Conservation (phyloP, 2,888 invertebrate species). For the Folsomia manolachei region DNA sequence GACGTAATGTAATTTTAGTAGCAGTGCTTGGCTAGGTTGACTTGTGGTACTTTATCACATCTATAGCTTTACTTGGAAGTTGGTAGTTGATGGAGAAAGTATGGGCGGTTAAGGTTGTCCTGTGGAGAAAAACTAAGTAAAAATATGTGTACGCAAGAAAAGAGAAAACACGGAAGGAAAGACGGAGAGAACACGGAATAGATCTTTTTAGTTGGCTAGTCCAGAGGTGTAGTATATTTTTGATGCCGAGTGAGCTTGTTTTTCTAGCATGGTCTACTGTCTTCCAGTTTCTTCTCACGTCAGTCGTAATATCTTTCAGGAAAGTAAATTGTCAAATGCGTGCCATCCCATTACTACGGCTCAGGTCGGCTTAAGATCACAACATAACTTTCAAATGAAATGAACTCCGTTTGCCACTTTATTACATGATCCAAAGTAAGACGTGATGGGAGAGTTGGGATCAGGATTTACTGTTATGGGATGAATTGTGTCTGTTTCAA, state of each 20-base stretch:
- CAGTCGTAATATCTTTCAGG: not conserved
- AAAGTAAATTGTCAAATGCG: constrained; percentile 7
- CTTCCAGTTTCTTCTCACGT: not conserved
- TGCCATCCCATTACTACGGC: not conserved
- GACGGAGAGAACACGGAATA: not conserved
- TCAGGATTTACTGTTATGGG: not conserved
- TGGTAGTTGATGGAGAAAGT: too few relatives aligned
- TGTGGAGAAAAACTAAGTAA: too few relatives aligned
- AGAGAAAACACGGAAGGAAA: not conserved
- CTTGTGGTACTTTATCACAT: too few relatives aligned
- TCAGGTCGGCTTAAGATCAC: not conserved
- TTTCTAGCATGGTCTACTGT: not conserved
- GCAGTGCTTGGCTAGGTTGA: too few relatives aligned
- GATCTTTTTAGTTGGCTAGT: too few relatives aligned
- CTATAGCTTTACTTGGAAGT: too few relatives aligned
- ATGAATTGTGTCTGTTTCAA: not conserved
- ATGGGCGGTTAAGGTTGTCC: too few relatives aligned
- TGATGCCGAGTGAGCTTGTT: not conserved
- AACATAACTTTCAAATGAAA: too few relatives aligned
- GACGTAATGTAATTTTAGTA: too few relatives aligned
- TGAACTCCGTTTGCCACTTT: too few relatives aligned
- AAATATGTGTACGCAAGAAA: too few relatives aligned
- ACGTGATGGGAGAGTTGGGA: not conserved
- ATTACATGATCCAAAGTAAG: not conserved
- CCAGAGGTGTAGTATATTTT: too few relatives aligned